A percentile compares a stretch with the other conserved stretches of the same genome.
Evolutionary conservation across 2,888 invertebrate genomes (phyloP).

Genomic region (Ophion ellenae): DNA sequence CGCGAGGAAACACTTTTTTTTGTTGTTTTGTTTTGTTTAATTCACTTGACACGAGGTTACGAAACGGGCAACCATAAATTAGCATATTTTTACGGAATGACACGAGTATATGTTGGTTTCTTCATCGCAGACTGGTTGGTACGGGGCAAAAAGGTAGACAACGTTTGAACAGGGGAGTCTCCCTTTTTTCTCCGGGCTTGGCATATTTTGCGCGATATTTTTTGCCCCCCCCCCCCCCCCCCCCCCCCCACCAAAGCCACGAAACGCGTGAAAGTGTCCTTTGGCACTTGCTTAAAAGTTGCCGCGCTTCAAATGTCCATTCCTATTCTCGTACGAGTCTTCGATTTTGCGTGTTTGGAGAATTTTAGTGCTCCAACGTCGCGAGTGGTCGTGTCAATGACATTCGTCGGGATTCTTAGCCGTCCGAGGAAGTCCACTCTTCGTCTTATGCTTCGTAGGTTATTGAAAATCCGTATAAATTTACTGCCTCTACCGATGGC

Average conservation of each 20-base stretch:
- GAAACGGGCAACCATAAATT: slow-evolving; percentile 46
- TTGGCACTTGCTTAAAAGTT: not conserved
- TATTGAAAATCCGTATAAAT: not conserved
- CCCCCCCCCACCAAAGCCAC: not conserved
- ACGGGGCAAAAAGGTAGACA: slow-evolving; percentile 1
- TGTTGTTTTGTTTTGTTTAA: slow-evolving; percentile 8
- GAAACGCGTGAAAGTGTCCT: not conserved
- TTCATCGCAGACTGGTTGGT: not conserved
- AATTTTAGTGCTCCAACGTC: slow-evolving; percentile 8
- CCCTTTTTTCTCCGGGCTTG: not conserved
- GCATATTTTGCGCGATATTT: not conserved
- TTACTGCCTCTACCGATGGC: no score
- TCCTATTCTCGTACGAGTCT: not conserved
- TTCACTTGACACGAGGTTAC: slow-evolving; percentile 37
- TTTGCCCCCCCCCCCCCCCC: not conserved
- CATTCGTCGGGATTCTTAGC: not conserved
- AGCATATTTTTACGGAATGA: slow-evolving; percentile 59
- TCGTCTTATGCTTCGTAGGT: not conserved
- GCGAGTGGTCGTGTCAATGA: not conserved
- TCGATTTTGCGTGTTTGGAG: slow-evolving; percentile 8
- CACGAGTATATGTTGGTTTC: slow-evolving; percentile 26
- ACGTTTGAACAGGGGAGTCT: not conserved
- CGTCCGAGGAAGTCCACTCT: not conserved
- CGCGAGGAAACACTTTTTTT: slow-evolving; percentile 44
- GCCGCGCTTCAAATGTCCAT: not conserved